Evolutionary conservation across 35 echinoderm and acorn worm genomes (phyloP), one percentile per base, ranked within the genome.

Genomic region (Ophioderma brevispina): DNA sequence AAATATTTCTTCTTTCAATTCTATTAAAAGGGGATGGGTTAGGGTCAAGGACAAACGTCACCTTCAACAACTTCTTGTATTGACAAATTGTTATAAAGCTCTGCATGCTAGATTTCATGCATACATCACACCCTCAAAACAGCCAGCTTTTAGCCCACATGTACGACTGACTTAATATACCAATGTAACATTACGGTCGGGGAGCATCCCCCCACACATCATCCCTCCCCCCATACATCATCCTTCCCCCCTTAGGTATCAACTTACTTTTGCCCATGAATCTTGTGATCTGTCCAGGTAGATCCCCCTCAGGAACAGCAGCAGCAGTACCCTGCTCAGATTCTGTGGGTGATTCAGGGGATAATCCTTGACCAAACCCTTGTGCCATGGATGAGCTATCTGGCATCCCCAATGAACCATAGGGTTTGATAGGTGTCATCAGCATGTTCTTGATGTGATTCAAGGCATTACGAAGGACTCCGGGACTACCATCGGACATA

Each of bases 181-280:
- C n/a, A n/a, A n/a, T 23, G 56, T 19, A 15, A 64, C 55, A 28
- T 64, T 17, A 64, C 55, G 55, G 55, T 17, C 15, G 55, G 55
- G 55, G 28, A n/a, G n/a, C n/a, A n/a, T n/a, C n/a, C n/a, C n/a
- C n/a, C n/a, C n/a, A n/a, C n/a, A n/a, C n/a, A n/a, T n/a, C n/a
- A n/a, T n/a, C n/a, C n/a, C n/a, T n/a, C 0, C 15, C 21, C 23
- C 42, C 0, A 6, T 46, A 40, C 43, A 82, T 21, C 32, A 30
- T 35, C 38, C 64, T 75, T 75, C 4, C 5, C n/a, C n/a, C n/a
- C n/a, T n/a, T n/a, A n/a, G n/a, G n/a, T n/a, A n/a, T n/a, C 21
- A 76, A 84, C 97, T 95, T 88, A 99, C 97, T 88, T 89, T 99
- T 99, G 2, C 97, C 97, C 84, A 99, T 90, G 39, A 99, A 90